phyloP scores from a whole-genome alignment of 2,888 invertebrate species.

The Allolobophora icterica region DNA sequence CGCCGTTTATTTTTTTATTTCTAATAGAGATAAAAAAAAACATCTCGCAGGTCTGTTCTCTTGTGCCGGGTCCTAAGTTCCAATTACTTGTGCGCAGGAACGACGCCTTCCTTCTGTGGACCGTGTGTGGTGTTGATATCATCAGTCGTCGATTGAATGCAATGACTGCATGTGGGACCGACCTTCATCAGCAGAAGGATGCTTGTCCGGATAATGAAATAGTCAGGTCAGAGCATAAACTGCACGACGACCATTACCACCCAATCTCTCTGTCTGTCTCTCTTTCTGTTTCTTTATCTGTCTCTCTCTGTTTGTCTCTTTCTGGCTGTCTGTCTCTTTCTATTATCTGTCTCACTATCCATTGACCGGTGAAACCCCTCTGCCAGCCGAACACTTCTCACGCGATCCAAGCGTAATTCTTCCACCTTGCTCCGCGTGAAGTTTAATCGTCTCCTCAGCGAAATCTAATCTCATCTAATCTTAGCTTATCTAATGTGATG shows the following conservation, averaged over 20 bases:
- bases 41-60: not conserved
- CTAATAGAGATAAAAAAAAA: not conserved
- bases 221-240: not conserved
- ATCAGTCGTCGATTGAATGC: not conserved
- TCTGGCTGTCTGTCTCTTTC: too few species aligned
- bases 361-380: not conserved
- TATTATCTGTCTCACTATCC: too few species aligned
- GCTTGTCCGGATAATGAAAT: not conserved
- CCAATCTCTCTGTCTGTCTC: too few species aligned
- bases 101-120: not conserved
- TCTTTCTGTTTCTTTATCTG: too few species aligned
- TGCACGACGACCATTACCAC: not conserved
- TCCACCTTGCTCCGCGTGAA: not conserved
- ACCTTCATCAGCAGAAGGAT: not conserved
- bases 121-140: not conserved
- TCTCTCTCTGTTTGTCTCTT: too few species aligned
- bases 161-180: not conserved
- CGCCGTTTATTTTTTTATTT: too few species aligned
- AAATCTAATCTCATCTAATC: not conserved
- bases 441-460: not conserved
- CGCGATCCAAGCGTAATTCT: not conserved
- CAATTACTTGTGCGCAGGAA: not conserved
- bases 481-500: not conserved
- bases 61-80: not conserved
- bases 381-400: not conserved